phyloP scores from a whole-genome alignment of 2,113 vertebrate species.

The Coracopsis vasa region DNA sequence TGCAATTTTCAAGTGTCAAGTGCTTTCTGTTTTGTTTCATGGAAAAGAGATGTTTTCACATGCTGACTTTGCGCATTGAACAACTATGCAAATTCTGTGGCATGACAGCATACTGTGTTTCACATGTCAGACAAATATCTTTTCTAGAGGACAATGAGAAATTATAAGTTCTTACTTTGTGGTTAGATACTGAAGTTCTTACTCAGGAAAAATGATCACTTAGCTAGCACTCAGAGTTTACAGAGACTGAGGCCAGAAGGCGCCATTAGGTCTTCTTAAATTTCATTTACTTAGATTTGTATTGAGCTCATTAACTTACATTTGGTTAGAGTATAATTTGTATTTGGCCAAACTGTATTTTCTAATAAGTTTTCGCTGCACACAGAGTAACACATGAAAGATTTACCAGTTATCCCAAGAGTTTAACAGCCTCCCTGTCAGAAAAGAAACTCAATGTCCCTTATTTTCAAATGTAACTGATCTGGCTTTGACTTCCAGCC shows the following conservation, averaged over 20 bases:
- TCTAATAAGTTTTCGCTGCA: not conserved
- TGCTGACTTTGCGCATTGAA: conserved; percentile 45
- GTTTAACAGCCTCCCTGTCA: not conserved
- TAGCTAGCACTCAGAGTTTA: not conserved
- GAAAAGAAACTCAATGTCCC: not conserved
- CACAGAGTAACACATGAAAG: not conserved
- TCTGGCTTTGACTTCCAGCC: not conserved
- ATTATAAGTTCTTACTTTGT: not conserved
- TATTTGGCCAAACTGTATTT: not conserved
- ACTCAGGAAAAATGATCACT: not conserved
- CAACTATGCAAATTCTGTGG: conserved; percentile 51
- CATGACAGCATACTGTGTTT: not conserved
- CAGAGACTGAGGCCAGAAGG: not conserved
- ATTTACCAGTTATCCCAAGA: not conserved
- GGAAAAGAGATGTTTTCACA: conserved; percentile 25
- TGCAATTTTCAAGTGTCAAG: conserved; percentile 61
- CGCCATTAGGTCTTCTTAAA: not conserved
- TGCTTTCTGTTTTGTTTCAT: conserved; percentile 63
- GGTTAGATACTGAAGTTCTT: not conserved
- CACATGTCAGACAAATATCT: conserved; percentile 37
- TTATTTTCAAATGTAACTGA: not conserved
- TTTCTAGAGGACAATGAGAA: conserved; percentile 18
- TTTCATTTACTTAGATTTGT: not conserved
- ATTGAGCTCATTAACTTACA: not conserved
- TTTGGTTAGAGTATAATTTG: not conserved